Conservation (phyloP, 1,140 invertebrate species). For the Rhagoletis zephyria region DNA sequence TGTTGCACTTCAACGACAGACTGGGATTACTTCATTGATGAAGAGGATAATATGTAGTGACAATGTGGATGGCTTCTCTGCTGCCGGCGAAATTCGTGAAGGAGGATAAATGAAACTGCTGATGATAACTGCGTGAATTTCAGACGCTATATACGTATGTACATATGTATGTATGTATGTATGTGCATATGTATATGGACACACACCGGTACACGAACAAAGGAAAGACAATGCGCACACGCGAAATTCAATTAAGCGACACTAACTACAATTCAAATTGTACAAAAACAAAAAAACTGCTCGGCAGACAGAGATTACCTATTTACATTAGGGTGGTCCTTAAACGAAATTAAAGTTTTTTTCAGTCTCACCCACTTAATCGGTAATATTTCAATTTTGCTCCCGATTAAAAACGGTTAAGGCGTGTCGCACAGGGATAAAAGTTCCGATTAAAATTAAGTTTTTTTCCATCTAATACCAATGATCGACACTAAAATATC, state of each 20-base stretch:
- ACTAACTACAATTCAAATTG: conserved; percentile 23
- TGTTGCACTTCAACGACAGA: not conserved
- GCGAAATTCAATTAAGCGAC: conserved; percentile 46
- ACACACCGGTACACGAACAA: not conserved
- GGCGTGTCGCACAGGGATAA: too few species aligned
- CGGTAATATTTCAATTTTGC: too few species aligned
- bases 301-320: not conserved
- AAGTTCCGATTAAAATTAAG: too few species aligned
- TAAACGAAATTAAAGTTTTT: too few species aligned
- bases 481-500: too few species aligned
- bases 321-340: too few species aligned
- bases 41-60: not conserved
- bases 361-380: too few species aligned
- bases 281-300: conserved; percentile 2
- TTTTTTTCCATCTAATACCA: too few species aligned
- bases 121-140: not conserved
- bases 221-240: conserved; percentile 43
- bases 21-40: conserved; percentile 38
- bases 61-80: not conserved
- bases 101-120: not conserved
- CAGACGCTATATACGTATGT: not conserved
- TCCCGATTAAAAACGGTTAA: too few species aligned
- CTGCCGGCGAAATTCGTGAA: not conserved
- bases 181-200: not conserved
- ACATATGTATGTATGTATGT: not conserved